Evolutionary conservation across 2,888 invertebrate species (phyloP), one percentile per base, ranked within the genome.

Genomic region (Stramonita haemastoma): DNA sequence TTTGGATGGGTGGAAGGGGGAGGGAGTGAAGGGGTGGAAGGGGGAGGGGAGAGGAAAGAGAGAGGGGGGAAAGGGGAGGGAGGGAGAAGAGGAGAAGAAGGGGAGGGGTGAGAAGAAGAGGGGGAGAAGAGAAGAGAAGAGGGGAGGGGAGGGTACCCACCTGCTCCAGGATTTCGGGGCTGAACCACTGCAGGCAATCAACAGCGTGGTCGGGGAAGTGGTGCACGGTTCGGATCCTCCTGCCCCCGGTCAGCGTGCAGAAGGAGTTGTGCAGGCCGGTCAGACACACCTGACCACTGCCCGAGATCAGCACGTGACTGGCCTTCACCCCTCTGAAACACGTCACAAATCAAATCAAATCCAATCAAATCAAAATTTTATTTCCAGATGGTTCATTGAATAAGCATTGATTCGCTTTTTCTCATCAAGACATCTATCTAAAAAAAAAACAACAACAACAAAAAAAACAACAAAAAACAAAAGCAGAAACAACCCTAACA

Each of bases 141-240:
- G 29, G 0, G n/a, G 13, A n/a, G 15, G 8, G 29, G 15, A 77
- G 77, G 32, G 19, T 19, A 15, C 32, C 6, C 1, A 97, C 97
- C 97, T 99, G 99, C 96, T 98, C 98, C 79, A 99, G 96, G 19
- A 99, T 96, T 96, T 99, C 99, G 0, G 99, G 99, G 94, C 98
- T 98, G 26, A 98, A 97, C 98, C 98, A 99, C 96, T 98, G 98
- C 11, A 99, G 96, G 94, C 98, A 97, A 91, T 97, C 97, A 56
- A 97, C 96, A 90, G 97, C 97, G 2, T 97, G 97, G 0, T 97
- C 97, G 0, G 98, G 98, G 95, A 98, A 97, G 81, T 97, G 97
- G 96, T 98, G 98, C 60, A 98, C 97, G 36, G 97, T 97, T 91
- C 96, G 96, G 93, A 97, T 97, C 94, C 97, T 97, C 93, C 97